Base-by-base conservation (phyloP, 2,797 vertebrate genomes). In the Enteromius radiatus region DNA sequence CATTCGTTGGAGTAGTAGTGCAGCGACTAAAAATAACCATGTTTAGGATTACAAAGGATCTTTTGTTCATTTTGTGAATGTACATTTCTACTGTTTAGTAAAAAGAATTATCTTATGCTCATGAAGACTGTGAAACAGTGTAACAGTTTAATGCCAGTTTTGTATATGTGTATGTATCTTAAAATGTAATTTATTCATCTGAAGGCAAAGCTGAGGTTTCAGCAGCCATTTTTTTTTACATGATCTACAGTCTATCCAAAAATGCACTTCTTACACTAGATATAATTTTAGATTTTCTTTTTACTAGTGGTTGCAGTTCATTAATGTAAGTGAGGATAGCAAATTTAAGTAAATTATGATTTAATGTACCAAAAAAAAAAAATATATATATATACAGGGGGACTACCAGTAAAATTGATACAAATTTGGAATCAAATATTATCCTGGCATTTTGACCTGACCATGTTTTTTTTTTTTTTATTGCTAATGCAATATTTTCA, bases 11-110 rank as follows among this genome's bases (percentile, higher is more conserved):
- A 59, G 15, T 49, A 54, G 68, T 65, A 43, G 2, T 33, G 26
- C 7, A 49, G n/a, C 3, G 33, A 71, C 28, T 64, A 76, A 71
- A 77, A 52, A 77, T 54, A 45, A 80, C 56, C 41, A 21, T 31
- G 38, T 36, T 38, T 17, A 43, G 65, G 31, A 56, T 82, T 74
- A 36, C 61, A 63, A 31, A 63, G 28, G n/a, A 74, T 12, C 41
- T 74, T 74, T 71, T n/a, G 3, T 31, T 77, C 9, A 5, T 26
- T 28, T 45, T 67, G 7, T 38, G 6, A 54, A 45, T 69, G n/a
- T 26, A 69, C n/a, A 15, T 45, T 26, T 69, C 23, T 45, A 70
- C 28, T 21, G 47, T 33, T 73, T 33, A 33, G 6, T 5, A 12
- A 70, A n/a, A 70, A 28, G 14, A 21, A 21, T 4, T 15, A 2